Evolutionary conservation across 2,888 invertebrate genomes (phyloP), one percentile per base, ranked within the genome.

Genomic region (Harpalus rubripes): DNA sequence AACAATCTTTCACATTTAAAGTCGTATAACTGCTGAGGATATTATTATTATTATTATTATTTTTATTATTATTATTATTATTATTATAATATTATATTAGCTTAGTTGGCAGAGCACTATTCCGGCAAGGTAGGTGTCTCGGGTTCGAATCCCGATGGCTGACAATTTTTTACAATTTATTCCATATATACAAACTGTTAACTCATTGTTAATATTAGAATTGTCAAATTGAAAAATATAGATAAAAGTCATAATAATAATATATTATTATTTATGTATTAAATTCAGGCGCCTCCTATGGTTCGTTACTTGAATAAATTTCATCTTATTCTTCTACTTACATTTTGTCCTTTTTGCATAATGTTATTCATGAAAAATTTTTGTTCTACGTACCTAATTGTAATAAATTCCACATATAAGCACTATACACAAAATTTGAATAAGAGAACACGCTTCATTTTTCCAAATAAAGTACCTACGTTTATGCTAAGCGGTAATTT

Each of bases 331-430:
- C 5, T 39, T n/a, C n/a, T n/a, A n/a, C 15, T 5, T n/a, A n/a
- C 68, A 68, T 22, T 68, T 63, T 12, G 7, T 39, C 68, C 68
- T 68, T 68, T 68, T 65, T 68, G 15, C 68, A 68, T 68, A 68
- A 68, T 68, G 68, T 22, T 68, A 68, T 68, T 68, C 68, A 68
- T 68, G 68, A 68, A 68, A 68, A 15, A 6, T 68, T 68, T 68
- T 39, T 68, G 26, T 26, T 63, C 26, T 63, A 26, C 63, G 32
- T 39, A 39, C n/a, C 59, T 63, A 22, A 26, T 39, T 32, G 15
- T 32, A 68, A 39, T 68, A 68, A 68, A 39, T 68, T 68, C 32
- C 5, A 32, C 26, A 32, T n/a, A 52, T 52, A 52, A 52, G 10
- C 44, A 52, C 44, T 52, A 52, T 52, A 52, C 44, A 52, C 8